These are phyloP conservation scores for Holacanthella duospinosa DNA, from an alignment of 2,888 invertebrate genomes.

Conservation along the genomic window DNA sequence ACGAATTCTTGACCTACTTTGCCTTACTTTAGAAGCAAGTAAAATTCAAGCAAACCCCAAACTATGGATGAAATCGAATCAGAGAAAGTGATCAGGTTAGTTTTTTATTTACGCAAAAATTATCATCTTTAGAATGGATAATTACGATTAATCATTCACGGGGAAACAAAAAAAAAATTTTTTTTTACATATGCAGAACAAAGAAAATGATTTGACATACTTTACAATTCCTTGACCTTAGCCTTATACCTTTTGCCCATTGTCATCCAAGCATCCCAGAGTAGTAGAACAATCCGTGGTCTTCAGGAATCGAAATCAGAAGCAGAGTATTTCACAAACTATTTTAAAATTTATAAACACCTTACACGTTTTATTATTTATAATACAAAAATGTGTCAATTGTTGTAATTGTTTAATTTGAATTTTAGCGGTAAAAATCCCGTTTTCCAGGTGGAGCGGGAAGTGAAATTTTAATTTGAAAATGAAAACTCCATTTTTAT, in stretches of 20 bases:
- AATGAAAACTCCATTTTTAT: too few relatives aligned
- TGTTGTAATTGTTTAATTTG: too few relatives aligned
- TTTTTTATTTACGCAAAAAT: background rate
- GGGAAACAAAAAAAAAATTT: too few relatives aligned
- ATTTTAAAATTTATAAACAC: too few relatives aligned
- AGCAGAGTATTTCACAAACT: too few relatives aligned
- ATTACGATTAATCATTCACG: background rate
- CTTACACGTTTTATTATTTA: too few relatives aligned
- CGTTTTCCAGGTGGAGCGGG: too few relatives aligned
- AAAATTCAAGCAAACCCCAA: background rate
- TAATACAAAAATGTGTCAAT: too few relatives aligned
- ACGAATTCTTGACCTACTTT: background rate
- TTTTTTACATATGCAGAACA: background rate
- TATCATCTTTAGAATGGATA: background rate
- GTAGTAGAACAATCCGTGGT: too few relatives aligned
- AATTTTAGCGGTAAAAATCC: too few relatives aligned
- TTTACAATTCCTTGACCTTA: slow-evolving; percentile 1
- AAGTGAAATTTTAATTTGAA: too few relatives aligned
- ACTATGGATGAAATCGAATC: background rate
- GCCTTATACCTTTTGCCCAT: background rate
- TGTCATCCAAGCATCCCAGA: background rate
- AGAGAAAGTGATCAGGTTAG: slow-evolving; percentile 1
- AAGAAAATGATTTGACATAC: background rate
- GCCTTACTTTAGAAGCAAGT: background rate
- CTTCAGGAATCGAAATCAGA: too few relatives aligned